Base-by-base conservation (phyloP, 2,888 invertebrate species). In the Tenthredo amoena region DNA sequence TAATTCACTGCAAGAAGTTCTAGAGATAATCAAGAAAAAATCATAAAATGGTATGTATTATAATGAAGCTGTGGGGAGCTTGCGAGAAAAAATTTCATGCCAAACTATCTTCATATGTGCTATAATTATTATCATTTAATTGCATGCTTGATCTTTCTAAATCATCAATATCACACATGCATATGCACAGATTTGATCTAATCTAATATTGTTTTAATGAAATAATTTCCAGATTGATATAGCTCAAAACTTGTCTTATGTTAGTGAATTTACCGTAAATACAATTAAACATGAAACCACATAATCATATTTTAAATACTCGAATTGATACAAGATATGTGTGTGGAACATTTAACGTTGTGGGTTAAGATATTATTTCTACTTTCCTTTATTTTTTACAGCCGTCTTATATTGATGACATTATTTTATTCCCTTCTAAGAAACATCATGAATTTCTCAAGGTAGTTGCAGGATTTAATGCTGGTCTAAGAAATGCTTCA, bases 21-120 rank as follows among this genome's bases (percentile, higher is more conserved):
- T 83, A 83, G 83, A 83, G 71, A 83, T 83, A 68, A 83, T 83
- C 83, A 83, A 83, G 83, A 83, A 83, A 62, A 68, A 81, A 40
- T 83, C 83, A 71, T 62, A 50, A 83, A 47, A 83, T 68, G 83
- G 83, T 83, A 83, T 83, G 83, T 83, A 83, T 83, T 71, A 62
- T 81, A 62, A 81, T 31, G 62, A 71, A 47, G 68, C 47, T 83
- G 68, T 40, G 37, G 68, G 58, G 50, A 43, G 55, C 55, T 77
- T 55, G 55, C 3, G 18, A 65, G 68, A 68, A 83, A 83, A 68
- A 83, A 83, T 83, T 83, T 83, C 68, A 83, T 68, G 47, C 83
- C 47, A 83, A 83, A 83, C 21, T 47, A 34, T 83, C 31, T 68
- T 68, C 6, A 72, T 40, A 72, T 77, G n/a, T 26, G 58, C 21